Percentiles rank a stretch among this genome's conserved stretches.
These are phyloP conservation scores for Notarius lentiginosus DNA, from an alignment of 2,113 vertebrate species.

Conservation along the genomic window DNA sequence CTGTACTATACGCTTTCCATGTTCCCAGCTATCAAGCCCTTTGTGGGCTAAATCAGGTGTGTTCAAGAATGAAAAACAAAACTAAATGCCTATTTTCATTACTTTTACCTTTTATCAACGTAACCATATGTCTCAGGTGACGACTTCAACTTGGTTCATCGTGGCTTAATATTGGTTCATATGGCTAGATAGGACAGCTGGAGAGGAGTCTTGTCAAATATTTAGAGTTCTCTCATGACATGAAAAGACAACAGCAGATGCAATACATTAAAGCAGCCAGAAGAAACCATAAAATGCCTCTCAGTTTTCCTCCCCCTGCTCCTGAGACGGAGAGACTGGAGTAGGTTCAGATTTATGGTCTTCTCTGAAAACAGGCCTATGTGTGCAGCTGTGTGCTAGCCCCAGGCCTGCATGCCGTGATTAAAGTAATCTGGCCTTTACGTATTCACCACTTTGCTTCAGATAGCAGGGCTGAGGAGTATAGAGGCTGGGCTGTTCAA, in stretches of 20 bases:
- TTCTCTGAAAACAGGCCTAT: constrained; percentile 55
- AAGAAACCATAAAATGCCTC: constrained; percentile 65
- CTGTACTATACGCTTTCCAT: neutral
- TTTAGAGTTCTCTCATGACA: constrained; percentile 59
- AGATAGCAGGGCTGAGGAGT: constrained; percentile 61
- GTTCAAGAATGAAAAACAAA: neutral
- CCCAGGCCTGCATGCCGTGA: constrained; percentile 55
- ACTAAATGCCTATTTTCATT: constrained; percentile 23
- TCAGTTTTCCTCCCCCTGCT: constrained; percentile 21
- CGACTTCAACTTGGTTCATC: neutral
- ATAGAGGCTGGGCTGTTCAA: constrained; percentile 57
- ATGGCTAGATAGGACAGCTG: constrained; percentile 42
- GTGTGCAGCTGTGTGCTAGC: constrained; percentile 66
- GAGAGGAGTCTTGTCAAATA: constrained; percentile 45
- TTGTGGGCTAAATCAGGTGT: neutral
- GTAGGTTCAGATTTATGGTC: constrained; percentile 64
- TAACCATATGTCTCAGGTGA: constrained; percentile 34
- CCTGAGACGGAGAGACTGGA: constrained; percentile 6
- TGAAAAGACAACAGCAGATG: constrained; percentile 67
- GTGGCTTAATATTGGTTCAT: constrained; percentile 35
- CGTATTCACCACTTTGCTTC: constrained; percentile 66
- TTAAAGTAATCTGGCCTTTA: constrained; percentile 68
- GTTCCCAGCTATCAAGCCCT: constrained; percentile 3
- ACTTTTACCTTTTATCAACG: constrained; percentile 18
- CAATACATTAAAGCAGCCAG: constrained; percentile 66